A percentile compares a stretch with the other conserved stretches of the same genome.
phyloP scores from a whole-genome alignment of 2,888 invertebrate species.

The Scrobipalpa atriplicella region DNA sequence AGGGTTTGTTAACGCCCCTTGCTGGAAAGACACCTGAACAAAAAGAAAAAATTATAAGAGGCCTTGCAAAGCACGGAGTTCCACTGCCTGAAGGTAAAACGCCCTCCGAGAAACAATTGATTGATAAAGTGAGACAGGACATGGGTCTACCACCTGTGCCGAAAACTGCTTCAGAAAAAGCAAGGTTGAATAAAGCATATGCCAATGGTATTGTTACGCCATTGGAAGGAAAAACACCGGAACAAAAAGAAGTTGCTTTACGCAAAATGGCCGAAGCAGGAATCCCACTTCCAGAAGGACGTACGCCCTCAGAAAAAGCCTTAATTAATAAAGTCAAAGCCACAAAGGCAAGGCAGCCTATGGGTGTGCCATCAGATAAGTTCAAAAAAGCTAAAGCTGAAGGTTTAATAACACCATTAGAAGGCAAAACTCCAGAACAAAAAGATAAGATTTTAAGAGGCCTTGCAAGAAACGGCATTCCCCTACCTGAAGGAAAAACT shows the following conservation, averaged over 20 bases:
- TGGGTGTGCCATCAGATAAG: constrained; percentile 32
- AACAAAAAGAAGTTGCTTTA: constrained; percentile 43
- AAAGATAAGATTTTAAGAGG: constrained; percentile 41
- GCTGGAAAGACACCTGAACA: constrained; percentile 39
- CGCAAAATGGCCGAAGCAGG: constrained; percentile 33
- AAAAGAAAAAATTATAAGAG: constrained; percentile 15
- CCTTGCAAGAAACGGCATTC: constrained; percentile 40
- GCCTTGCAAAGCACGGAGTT: constrained; percentile 12
- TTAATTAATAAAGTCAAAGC: constrained; percentile 41
- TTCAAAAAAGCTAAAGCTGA: constrained; percentile 40
- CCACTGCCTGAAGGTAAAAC: constrained; percentile 46
- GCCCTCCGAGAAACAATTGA: constrained; percentile 43
- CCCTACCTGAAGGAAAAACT: constrained; percentile 40
- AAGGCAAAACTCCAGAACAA: constrained; percentile 39
- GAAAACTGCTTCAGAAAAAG: constrained; percentile 37
- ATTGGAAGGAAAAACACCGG: constrained; percentile 40
- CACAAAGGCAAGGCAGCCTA: background rate
- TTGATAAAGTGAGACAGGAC: constrained; percentile 42
- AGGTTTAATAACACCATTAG: constrained; percentile 40
- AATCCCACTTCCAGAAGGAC: constrained; percentile 38
- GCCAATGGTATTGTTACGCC: constrained; percentile 37
- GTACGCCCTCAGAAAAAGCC: constrained; percentile 39
- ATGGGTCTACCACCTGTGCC: constrained; percentile 41
- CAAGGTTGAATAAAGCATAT: constrained; percentile 34
- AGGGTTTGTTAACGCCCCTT: constrained; percentile 39